Evolutionary conservation across 2,888 invertebrate genomes (phyloP).

Genomic region (Amorpha juglandis): DNA sequence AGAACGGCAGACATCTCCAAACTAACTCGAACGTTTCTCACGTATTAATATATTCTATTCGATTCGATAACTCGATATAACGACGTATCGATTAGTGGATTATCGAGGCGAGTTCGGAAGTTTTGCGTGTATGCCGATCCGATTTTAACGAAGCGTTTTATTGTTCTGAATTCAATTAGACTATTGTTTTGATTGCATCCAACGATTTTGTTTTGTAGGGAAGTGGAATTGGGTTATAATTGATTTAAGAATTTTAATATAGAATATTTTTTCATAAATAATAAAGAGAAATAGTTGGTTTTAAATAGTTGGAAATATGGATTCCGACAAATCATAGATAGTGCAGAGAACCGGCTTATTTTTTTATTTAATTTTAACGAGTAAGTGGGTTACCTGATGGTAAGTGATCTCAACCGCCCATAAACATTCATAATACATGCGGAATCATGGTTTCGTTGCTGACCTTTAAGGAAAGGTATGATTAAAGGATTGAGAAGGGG

Average conservation of each 20-base stretch:
- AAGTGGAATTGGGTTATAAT: conserved; percentile 1
- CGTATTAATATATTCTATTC: conserved; percentile 83
- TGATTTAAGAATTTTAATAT: neutral
- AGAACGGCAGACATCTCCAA: conserved; percentile 79
- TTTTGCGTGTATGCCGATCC: conserved; percentile 16
- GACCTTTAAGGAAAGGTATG: too few relatives aligned
- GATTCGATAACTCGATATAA: conserved; percentile 74
- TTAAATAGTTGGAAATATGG: too few relatives aligned
- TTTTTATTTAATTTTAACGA: too few relatives aligned
- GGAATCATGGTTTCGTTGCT: too few relatives aligned
- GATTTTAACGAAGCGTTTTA: conserved; percentile 23
- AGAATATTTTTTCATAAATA: neutral
- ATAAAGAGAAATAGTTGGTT: too few relatives aligned
- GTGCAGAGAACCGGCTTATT: too few relatives aligned
- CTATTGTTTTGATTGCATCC: neutral
- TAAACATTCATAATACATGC: too few relatives aligned
- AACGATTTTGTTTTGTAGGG: neutral
- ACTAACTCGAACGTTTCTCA: conserved; percentile 75
- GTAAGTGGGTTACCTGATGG: too few relatives aligned
- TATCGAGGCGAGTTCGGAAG: conserved; percentile 22
- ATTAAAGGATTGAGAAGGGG: too few relatives aligned
- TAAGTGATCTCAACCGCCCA: too few relatives aligned
- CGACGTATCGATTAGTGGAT: conserved; percentile 74
- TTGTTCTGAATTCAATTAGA: conserved; percentile 17
- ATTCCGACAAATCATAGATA: too few relatives aligned